Evolutionary conservation across 2,797 vertebrate species (phyloP), one percentile per base, ranked within the genome.

Genomic region (Iguana delicatissima): DNA sequence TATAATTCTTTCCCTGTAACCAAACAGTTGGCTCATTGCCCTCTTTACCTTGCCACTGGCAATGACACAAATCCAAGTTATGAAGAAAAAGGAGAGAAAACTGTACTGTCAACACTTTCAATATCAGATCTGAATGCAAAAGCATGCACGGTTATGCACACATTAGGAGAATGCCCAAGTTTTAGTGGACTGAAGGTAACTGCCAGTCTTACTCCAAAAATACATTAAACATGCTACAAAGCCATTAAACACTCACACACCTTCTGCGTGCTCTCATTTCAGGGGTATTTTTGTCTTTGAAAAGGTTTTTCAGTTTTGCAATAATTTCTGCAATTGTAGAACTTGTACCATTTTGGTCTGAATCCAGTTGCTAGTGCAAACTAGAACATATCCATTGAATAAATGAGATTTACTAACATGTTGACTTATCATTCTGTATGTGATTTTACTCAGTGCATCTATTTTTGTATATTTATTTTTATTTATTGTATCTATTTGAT

Each of bases 51-150:
- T 93, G 87, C 91, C 90, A 93, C 85, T 90, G 89, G 72, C 77
- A 96, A 92, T 80, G 89, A 85, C 92, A 88, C 69, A 92, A 89
- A 87, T 92, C 92, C 95, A 93, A 90, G 62, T 84, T 93, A 90
- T 94, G 93, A 94, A 93, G 95, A 95, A 90, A 94, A 93, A 80
- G 80, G 87, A 94, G 95, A 69, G 94, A 89, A 94, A 91, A 94
- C 76, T 0, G 32, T 72, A 84, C 90, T 92, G 91, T 95, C 94
- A 95, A 94, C 1, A 0, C 92, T 80, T 93, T 93, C 89, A 93
- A 92, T 91, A 93, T 80, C 81, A 89, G 91, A 92, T 88, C 89
- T 95, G 94, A 91, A 90, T 24, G 90, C 94, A 93, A 94, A 94
- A 90, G 55, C 84, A 90, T 81, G 84, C 52, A 90, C 76, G 81